Evolutionary conservation across 2,797 vertebrate species (phyloP).

Genomic region (Phoxinus dragarum): DNA sequence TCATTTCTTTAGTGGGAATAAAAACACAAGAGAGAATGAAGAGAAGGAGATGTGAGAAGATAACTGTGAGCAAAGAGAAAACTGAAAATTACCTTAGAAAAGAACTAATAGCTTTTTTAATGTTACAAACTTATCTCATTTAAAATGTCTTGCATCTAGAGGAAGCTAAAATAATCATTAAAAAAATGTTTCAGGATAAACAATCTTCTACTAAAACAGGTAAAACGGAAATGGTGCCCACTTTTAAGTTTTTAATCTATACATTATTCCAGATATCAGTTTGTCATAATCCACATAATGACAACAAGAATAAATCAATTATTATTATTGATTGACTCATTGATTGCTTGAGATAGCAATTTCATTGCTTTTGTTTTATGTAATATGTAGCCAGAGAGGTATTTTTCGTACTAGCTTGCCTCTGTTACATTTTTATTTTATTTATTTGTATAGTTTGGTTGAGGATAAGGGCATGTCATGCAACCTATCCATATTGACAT

Average conservation of each 20-base stretch:
- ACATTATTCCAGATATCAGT: neutral
- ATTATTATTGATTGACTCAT: neutral
- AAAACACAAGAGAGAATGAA: slow-evolving; percentile 11
- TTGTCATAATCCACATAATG: neutral
- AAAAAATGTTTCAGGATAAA: no score
- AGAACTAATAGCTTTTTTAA: slow-evolving; percentile 24
- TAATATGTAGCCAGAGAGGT: neutral
- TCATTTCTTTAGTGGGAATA: slow-evolving; percentile 12
- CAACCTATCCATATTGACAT: neutral
- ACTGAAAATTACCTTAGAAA: neutral
- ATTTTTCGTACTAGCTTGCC: neutral
- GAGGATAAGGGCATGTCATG: neutral
- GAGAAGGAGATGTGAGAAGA: slow-evolving; percentile 6
- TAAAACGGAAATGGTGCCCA: no score
- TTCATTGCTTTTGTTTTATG: neutral
- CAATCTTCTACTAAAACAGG: no score
- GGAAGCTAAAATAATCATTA: neutral
- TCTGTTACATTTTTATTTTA: neutral
- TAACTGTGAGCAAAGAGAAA: neutral
- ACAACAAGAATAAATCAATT: neutral
- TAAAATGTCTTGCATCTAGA: neutral
- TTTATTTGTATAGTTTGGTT: neutral
- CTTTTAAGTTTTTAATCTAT: neutral
- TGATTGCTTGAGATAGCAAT: neutral
- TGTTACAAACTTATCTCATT: neutral